Base-by-base conservation (phyloP, 2,113 vertebrate genomes). In the Diphyllodes magnificus region DNA sequence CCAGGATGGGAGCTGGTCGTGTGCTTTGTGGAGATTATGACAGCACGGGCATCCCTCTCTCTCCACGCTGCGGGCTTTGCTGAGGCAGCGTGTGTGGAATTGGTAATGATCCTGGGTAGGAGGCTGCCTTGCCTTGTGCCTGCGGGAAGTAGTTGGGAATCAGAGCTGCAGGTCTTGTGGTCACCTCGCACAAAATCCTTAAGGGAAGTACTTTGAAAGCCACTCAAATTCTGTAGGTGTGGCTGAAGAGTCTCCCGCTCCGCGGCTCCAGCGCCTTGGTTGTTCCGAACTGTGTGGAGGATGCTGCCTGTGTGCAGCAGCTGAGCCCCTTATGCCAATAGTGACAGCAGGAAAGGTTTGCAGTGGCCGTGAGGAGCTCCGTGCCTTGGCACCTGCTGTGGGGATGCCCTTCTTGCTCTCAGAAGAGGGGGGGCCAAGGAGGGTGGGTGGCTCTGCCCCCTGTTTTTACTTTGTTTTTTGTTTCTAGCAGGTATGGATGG, bases 401-500 rank as follows among this genome's bases (percentile, higher is more conserved):
- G 49, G 68, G 54, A 13, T 80, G 82, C 25, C 70, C 33, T 57
- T 82, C 28, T 31, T 57, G 49, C 59, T 70, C 88, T 61, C 42
- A 45, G 10, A 71, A 35, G 59, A n/a, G 19, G 1, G 2, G 2
- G 4, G 11, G 3, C 6, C 0, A 4, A 31, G 40, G 7, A 9
- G 6, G 30, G 33, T 54, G 42, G 21, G 13, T 65, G 31, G 39
- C 51, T 45, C 20, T 25, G 49, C 54, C 20, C 21, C 31, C 23
- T 84, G 60, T 93, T 86, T 70, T 84, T 37, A 90, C 86, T 72
- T 90, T 90, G 44, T 65, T 81, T 42, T 90, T 84, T 94, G 53
- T 92, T 95, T 93, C 83, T 44, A 66, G 37, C 96, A 98, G 97
- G 96, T 91, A 98, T 98, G 98, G 98, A 98, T 93, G 97, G 97